Evolutionary conservation across 2,888 invertebrate species (phyloP), one percentile per base, ranked within the genome.

Genomic region (Heliconius cydno): DNA sequence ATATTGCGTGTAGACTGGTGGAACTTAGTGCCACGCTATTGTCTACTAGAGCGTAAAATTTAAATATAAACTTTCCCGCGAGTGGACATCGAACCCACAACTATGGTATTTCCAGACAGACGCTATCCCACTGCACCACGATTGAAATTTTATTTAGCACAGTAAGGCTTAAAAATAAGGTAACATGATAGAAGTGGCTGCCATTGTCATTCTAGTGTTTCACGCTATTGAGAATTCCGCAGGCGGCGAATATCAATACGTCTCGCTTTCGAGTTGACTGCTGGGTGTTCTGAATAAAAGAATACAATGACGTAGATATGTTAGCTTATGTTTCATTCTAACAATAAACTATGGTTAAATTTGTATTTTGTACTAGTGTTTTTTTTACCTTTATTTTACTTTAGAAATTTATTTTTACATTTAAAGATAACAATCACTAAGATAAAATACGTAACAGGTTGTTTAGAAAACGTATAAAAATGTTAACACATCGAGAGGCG

Each of bases 141-240:
- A 57, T 0, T 22, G n/a, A 57, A 22, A 57, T 6, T 6, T 10
- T 76, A 76, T 76, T 46, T 66, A 34, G 78, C n/a, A 63, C 52
- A 67, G 77, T 80, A 79, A 81, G 72, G 79, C 72, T 81, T 81
- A 80, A 80, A 82, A 81, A 82, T 82, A 80, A 81, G 80, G 77
- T 68, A 79, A 79, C 77, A 82, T 70, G 78, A 81, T 81, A 81
- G 70, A 77, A 81, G 77, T 80, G 80, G 79, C 46, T 78, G 77
- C 77, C 63, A 87, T 88, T 87, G 88, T 86, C 86, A 87, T 88
- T 86, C 86, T 84, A 81, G 84, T 82, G 86, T 84, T 83, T 83
- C 84, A 84, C 86, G 85, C 87, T 86, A 88, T 89, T 88, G 87
- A 84, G 85, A 88, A 87, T 88, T 89, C 88, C 85, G 79, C 84